These are phyloP conservation scores for Rhingia campestris DNA, from an alignment of 2,888 invertebrate genomes.

Conservation along the genomic window DNA sequence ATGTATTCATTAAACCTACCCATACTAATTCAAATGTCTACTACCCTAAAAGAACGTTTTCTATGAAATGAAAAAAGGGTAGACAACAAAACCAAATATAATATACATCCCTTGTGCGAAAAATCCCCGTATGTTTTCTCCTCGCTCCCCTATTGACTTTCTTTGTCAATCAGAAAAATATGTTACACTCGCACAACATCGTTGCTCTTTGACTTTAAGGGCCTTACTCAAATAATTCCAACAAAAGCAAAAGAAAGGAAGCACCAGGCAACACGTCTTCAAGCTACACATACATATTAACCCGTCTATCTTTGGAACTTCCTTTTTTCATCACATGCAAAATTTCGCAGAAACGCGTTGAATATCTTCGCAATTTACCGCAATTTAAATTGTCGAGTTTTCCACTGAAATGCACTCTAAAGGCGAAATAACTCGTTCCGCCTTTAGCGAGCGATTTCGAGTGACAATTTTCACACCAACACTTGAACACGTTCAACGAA, in stretches of 20 bases:
- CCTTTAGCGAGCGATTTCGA: conserved; percentile 16
- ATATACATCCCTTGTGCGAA: not conserved
- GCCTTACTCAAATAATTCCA: conserved; percentile 7
- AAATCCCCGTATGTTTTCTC: conserved; percentile 28
- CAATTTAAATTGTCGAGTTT: conserved; percentile 38
- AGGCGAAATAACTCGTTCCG: conserved; percentile 40
- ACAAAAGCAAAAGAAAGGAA: conserved; percentile 26
- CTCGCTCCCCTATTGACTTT: not conserved
- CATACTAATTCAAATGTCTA: too few relatives aligned
- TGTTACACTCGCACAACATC: conserved; percentile 34
- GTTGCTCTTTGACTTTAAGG: conserved; percentile 2
- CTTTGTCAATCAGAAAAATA: conserved; percentile 45
- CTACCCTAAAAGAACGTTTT: too few relatives aligned
- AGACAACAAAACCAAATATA: too few relatives aligned
- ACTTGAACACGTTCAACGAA: conserved; percentile 18
- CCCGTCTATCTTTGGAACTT: conserved; percentile 5
- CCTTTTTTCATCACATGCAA: not conserved
- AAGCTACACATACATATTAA: not conserved
- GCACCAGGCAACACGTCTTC: conserved; percentile 8
- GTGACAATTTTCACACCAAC: conserved; percentile 41
- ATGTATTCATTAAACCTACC: too few relatives aligned
- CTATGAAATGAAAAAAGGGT: too few relatives aligned
- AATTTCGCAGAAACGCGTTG: conserved; percentile 28
- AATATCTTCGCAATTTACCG: conserved; percentile 30
- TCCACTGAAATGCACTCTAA: conserved; percentile 29